Conservation (phyloP, 2,113 vertebrate species). For the Antidorcas marsupialis region DNA sequence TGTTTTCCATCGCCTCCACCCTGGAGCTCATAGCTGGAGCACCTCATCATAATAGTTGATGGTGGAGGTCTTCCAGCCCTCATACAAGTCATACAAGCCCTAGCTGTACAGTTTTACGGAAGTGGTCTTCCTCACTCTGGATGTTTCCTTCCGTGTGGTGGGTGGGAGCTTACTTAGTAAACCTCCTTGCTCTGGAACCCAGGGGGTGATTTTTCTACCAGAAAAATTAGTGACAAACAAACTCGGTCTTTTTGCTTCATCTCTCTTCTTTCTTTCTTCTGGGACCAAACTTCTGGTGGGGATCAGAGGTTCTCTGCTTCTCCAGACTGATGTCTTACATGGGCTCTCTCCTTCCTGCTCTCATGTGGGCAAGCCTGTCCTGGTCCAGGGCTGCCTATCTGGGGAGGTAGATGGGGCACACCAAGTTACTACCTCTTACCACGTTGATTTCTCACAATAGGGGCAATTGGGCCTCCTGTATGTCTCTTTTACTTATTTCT, state of each 20-base stretch:
- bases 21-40: not conserved
- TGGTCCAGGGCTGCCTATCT: not conserved
- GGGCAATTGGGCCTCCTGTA: not conserved
- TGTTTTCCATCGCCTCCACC: not conserved
- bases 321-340: not conserved
- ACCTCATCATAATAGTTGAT: not conserved
- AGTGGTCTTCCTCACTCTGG: not conserved
- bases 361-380: not conserved
- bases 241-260: not conserved
- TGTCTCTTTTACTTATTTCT: not conserved
- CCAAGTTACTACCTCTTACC: not conserved
- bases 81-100: not conserved
- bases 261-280: not conserved
- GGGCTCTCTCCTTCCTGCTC: not conserved
- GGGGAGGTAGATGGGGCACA: not conserved
- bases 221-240: not conserved
- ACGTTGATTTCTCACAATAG: not conserved
- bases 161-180: not conserved
- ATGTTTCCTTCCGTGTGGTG: not conserved
- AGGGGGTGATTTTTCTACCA: not conserved
- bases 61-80: not conserved
- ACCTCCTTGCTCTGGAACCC: not conserved
- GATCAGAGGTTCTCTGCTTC: not conserved
- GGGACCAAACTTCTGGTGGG: not conserved
- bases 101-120: not conserved